Evolutionary conservation across 2,797 vertebrate species (phyloP).

Genomic region (Sebastes taczanowskii): DNA sequence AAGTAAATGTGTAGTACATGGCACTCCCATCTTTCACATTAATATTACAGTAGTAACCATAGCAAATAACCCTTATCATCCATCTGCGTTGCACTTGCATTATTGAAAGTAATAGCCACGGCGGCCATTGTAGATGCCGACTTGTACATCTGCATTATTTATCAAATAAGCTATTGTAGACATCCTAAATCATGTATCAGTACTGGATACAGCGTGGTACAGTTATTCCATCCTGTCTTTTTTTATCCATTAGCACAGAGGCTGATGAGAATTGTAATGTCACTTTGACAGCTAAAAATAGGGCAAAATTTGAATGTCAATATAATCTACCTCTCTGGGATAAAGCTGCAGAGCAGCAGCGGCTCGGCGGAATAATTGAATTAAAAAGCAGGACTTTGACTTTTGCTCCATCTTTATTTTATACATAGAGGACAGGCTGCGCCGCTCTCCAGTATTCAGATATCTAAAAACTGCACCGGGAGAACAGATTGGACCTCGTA

Average conservation of each 20-base stretch:
- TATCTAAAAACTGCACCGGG: background rate
- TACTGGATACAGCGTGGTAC: background rate
- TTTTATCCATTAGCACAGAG: background rate
- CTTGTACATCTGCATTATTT: constrained; percentile 18
- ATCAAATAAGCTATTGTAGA: background rate
- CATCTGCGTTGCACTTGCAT: background rate
- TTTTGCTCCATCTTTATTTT: constrained; percentile 16
- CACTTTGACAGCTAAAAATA: background rate
- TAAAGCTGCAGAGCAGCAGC: background rate
- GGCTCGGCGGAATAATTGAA: background rate
- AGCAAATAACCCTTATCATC: background rate
- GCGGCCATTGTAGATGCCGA: background rate
- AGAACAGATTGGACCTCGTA: background rate
- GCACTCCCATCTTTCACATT: constrained; percentile 3
- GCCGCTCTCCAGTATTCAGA: background rate
- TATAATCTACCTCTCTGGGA: background rate
- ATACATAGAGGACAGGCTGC: background rate
- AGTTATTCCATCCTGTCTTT: background rate
- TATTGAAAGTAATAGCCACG: background rate
- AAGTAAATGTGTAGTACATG: background rate
- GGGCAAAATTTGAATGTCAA: background rate
- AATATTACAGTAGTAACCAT: constrained; percentile 1
- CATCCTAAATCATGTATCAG: background rate
- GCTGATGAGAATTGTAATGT: background rate
- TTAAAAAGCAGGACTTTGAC: constrained; percentile 5